Evolutionary conservation across 2,113 vertebrate species (phyloP), one percentile per base, ranked within the genome.

Genomic region (Crotalus horridus): DNA sequence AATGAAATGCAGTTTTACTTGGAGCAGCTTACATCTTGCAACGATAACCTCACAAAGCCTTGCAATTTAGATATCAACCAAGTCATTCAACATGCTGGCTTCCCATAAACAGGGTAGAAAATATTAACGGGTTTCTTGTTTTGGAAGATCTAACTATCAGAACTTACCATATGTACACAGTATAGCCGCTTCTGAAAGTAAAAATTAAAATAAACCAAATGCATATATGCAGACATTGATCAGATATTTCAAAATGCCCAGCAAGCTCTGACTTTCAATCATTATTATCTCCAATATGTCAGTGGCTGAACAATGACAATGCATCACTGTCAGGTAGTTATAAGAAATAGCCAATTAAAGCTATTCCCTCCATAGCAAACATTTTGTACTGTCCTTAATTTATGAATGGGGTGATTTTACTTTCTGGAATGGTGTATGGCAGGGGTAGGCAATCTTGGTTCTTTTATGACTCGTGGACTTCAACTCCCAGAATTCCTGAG

Each of bases 301-400:
- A 90, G 3, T 53, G 4, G 53, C 24, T 54, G 92, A 39, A 3
- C 85, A 39, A 8, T 0, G 0, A 88, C n/a, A 39, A 6, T 94
- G 0, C 93, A 53, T 94, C 92, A 46, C 53, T 56, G 92, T 85
- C 54, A 95, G n/a, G 51, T 88, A 86, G 81, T 94, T 81, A 89
- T 92, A 94, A 61, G 53, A 95, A 86, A 88, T 81, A 95, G 29
- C 90, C 92, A 94, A 90, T 88, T 89, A 93, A 85, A 85, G 43
- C 13, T 81, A 91, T 95, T 93, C 93, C 54, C 21, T 92, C 94
- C 95, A 7, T 21, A 93, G 61, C 39, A 87, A 93, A 89, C 92
- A 90, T 87, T 64, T 92, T 85, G 90, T 91, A 85, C 64, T 94
- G 69, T 89, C n/a, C 95, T 86, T 94, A 88, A 6, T 94, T 94